Conservation (phyloP, 2,888 invertebrate species). For the Tachina fera region DNA sequence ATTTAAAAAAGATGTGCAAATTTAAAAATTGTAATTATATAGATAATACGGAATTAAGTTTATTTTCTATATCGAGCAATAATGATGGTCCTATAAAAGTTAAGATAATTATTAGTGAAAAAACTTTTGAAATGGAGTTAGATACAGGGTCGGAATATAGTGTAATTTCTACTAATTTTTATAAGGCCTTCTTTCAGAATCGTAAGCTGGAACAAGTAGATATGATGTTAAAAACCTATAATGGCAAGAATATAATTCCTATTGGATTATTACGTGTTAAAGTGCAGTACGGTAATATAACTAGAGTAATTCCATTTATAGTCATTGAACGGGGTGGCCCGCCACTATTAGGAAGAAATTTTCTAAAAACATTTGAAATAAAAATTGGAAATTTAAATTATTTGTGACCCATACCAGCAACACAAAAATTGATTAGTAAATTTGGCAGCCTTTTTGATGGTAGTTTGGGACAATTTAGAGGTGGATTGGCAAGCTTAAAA, state of each 20-base stretch:
- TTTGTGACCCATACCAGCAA: slow-evolving; percentile 4
- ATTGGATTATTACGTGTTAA: not conserved
- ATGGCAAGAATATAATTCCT: slow-evolving; percentile 47
- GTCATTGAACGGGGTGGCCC: slow-evolving; percentile 51
- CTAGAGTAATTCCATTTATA: slow-evolving; percentile 35
- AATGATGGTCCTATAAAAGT: slow-evolving; percentile 36
- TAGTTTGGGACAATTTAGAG: not conserved
- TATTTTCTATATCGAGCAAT: slow-evolving; percentile 46
- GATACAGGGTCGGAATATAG: slow-evolving; percentile 61
- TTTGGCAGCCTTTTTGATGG: not conserved
- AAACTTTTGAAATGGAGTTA: slow-evolving; percentile 50
- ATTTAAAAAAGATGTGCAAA: slow-evolving; percentile 68
- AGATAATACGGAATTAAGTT: slow-evolving; percentile 21
- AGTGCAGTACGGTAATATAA: not conserved
- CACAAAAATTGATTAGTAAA: not conserved
- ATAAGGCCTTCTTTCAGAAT: slow-evolving; percentile 23
- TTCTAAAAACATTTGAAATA: slow-evolving; percentile 53
- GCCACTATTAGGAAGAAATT: slow-evolving; percentile 42
- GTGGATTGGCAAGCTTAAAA: not conserved
- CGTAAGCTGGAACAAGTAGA: not conserved
- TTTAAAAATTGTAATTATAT: slow-evolving; percentile 45
- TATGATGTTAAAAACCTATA: slow-evolving; percentile 56
- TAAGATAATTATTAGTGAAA: slow-evolving; percentile 35
- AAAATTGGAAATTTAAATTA: slow-evolving; percentile 55
- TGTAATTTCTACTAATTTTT: slow-evolving; percentile 37